Base-by-base conservation (phyloP, 2,888 invertebrate species). In the Callyntrura guangdongensis region DNA sequence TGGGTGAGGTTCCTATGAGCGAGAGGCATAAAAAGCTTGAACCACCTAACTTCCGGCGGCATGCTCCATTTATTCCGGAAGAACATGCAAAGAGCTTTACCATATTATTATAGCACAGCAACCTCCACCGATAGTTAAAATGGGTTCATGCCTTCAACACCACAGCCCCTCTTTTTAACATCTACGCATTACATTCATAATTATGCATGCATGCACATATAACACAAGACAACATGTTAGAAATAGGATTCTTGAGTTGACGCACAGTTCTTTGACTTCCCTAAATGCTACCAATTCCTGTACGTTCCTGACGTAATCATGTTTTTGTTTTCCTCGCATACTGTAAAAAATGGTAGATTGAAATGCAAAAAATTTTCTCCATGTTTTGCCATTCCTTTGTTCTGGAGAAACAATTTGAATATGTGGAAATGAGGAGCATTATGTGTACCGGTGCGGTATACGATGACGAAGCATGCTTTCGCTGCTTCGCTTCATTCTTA, bases 31-130 rank as follows among this genome's bases (percentile, higher is more conserved):
- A 77, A 86, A 47, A 59, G 72, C 85, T 74, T 56, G 56, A 74
- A 86, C 72, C 85, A 86, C 74, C 85, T 86, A 72, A 74, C 85
- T 74, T 86, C 85, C 85, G 85, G 85, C 59, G 74, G 56, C 53
- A 56, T 61, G 74, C 85, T 86, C 85, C 85, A 86, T 86, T 86
- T 86, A 86, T 86, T 61, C 85, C 85, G 85, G 85, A 86, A 74
- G 85, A 74, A 74, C 74, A 86, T 86, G 74, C 85, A 86, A 72
- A 67, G 74, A 86, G 74, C 59, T 86, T 74, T 72, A 45, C 74
- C 74, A 86, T 72, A 77, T 74, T 74, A 74, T 49, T 59, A 86
- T 61, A 72, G 25, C 77, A 45, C 6, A 36, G 36, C 36, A 36
- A 36, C 36, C 36, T 72, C 74, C 84, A 69, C 84, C 84, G 84